phyloP scores from a whole-genome alignment of 2,888 invertebrate genomes.

The Oscheius onirici region DNA sequence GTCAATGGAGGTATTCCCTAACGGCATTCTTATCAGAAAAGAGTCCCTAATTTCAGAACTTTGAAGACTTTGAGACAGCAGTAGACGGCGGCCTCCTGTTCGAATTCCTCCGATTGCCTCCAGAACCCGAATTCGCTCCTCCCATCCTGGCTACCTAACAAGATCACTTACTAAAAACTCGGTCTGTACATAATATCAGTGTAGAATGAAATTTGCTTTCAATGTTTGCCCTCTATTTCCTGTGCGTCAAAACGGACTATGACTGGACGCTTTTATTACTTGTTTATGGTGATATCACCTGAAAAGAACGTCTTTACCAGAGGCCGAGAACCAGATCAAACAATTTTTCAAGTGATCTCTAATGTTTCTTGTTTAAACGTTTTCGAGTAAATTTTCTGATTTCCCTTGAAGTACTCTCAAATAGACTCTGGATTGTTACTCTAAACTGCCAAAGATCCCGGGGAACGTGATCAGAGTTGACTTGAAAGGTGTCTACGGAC shows the following conservation, averaged over 20 bases:
- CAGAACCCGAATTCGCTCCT: conserved; percentile 9
- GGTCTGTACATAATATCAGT: not conserved
- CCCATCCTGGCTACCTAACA: conserved; percentile 5
- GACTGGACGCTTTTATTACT: not conserved
- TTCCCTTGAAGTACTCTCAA: too few species aligned
- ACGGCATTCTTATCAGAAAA: not conserved
- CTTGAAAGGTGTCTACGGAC: too few species aligned
- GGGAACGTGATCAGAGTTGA: too few species aligned
- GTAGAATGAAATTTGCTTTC: not conserved
- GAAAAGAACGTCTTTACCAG: too few species aligned
- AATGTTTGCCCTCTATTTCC: not conserved
- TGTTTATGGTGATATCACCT: not conserved
- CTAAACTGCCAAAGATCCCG: too few species aligned
- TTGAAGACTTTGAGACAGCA: conserved; percentile 17
- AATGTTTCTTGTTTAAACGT: too few species aligned
- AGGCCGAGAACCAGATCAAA: too few species aligned
- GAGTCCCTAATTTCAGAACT: conserved; percentile 2
- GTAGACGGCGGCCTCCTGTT: conserved; percentile 7
- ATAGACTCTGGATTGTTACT: too few species aligned
- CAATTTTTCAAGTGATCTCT: too few species aligned
- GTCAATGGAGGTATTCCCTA: too few species aligned
- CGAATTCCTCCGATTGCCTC: conserved; percentile 17
- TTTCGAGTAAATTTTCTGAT: too few species aligned
- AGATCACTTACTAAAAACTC: not conserved
- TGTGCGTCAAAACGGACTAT: not conserved